Conservation (phyloP, 2,797 vertebrate species). For the Chelidonichthys spinosus region DNA sequence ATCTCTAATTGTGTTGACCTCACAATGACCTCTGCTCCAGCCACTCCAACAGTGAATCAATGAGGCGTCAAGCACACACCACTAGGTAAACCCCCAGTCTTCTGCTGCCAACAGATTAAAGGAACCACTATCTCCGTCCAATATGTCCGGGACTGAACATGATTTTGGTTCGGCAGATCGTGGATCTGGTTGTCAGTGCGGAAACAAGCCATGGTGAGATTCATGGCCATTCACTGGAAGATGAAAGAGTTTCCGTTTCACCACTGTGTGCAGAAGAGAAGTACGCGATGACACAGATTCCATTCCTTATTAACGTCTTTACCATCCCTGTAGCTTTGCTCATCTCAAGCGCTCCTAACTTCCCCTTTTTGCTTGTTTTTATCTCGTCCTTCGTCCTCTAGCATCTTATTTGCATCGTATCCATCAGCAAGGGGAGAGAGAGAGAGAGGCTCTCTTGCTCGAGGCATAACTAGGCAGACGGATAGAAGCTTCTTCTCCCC, state of each 20-base stretch:
- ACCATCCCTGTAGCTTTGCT: constrained; percentile 51
- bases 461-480: constrained; percentile 48
- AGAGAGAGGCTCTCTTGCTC: constrained; percentile 35
- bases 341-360: constrained; percentile 18
- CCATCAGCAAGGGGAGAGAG: constrained; percentile 47
- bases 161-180: constrained; percentile 22
- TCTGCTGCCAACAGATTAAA: constrained; percentile 42
- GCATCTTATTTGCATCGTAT: constrained; percentile 66
- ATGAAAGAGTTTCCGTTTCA: constrained; percentile 48
- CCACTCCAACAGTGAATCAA: constrained; percentile 56
- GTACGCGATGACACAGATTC: constrained; percentile 51
- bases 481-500: constrained; percentile 51
- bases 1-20: constrained; percentile 72
- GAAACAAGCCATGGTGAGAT: constrained; percentile 35
- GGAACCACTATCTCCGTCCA: constrained; percentile 22
- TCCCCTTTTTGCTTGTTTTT: constrained; percentile 15
- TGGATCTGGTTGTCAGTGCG: constrained; percentile 7
- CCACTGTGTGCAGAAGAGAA: constrained; percentile 38
- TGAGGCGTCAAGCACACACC: constrained; percentile 55
- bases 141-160: background rate
- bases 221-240: constrained; percentile 22
- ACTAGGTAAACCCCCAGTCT: constrained; percentile 13
- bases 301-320: constrained; percentile 36
- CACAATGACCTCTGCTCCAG: constrained; percentile 53
- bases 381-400: constrained; percentile 29